phyloP scores from a whole-genome alignment of 2,797 vertebrate species.

The Onychomys leucogaster region DNA sequence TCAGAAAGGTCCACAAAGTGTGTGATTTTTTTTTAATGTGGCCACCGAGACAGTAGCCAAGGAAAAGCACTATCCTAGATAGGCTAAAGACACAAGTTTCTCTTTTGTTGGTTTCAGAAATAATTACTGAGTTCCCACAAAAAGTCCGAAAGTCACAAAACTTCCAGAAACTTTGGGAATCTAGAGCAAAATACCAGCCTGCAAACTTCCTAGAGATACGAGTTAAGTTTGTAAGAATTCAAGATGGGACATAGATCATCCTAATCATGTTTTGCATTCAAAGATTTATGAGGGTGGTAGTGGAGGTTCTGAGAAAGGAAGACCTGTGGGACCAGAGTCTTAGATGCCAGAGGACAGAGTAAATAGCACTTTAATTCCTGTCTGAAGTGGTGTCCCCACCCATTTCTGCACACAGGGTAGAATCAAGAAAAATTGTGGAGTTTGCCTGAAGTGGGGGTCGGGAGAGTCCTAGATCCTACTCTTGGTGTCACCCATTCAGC shows the following conservation, averaged over 20 bases:
- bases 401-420: not conserved
- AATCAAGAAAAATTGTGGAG: not conserved
- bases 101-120: conserved; percentile 10
- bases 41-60: no score
- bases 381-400: no score
- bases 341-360: not conserved
- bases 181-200: not conserved
- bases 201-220: not conserved
- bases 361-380: not conserved
- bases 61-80: not conserved
- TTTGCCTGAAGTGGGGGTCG: not conserved
- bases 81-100: not conserved
- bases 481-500: conserved; percentile 57
- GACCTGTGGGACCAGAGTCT: not conserved
- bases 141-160: not conserved
- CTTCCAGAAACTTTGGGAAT: not conserved
- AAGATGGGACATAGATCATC: not conserved
- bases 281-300: not conserved
- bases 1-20: not conserved
- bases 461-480: conserved; percentile 40
- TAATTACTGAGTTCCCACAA: not conserved
- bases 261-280: not conserved
- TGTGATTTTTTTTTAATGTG: not conserved
- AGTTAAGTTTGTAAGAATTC: not conserved
- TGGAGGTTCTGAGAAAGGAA: not conserved